Conservation (phyloP, 2,797 vertebrate genomes). For the Xenentodon cancila region DNA sequence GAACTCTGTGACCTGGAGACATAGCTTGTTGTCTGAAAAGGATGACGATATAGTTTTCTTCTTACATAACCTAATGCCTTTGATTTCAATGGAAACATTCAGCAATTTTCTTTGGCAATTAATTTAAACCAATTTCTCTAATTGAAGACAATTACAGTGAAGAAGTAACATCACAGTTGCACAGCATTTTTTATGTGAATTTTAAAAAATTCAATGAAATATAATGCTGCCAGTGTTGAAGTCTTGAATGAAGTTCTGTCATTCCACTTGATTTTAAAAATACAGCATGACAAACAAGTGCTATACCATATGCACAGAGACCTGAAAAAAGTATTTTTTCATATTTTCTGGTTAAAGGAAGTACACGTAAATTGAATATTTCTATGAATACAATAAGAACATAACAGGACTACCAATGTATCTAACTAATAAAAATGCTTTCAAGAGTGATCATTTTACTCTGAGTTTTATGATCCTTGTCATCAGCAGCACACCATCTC, state of each 20-base stretch:
- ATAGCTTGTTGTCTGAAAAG: background rate
- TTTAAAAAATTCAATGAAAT: background rate
- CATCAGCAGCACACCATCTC: no score
- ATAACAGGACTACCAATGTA: no score
- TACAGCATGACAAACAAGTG: no score
- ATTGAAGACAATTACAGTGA: constrained; percentile 18
- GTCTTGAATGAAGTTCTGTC: background rate
- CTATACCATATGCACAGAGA: no score
- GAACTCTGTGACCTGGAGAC: background rate
- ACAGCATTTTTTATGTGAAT: background rate
- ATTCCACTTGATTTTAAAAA: no score
- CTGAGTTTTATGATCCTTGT: no score
- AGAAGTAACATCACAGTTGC: background rate
- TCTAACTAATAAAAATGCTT: no score
- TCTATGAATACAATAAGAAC: no score
- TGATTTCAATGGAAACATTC: constrained; percentile 1
- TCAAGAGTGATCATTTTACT: no score
- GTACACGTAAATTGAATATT: no score
- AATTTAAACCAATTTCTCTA: background rate
- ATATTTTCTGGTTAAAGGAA: no score
- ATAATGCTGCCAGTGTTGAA: background rate
- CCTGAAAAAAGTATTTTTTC: no score
- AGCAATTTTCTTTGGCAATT: constrained; percentile 9
- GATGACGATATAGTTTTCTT: constrained; percentile 3
- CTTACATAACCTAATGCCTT: background rate